Evolutionary conservation across 2,888 invertebrate species (phyloP).

Genomic region (Cosmia trapezina): DNA sequence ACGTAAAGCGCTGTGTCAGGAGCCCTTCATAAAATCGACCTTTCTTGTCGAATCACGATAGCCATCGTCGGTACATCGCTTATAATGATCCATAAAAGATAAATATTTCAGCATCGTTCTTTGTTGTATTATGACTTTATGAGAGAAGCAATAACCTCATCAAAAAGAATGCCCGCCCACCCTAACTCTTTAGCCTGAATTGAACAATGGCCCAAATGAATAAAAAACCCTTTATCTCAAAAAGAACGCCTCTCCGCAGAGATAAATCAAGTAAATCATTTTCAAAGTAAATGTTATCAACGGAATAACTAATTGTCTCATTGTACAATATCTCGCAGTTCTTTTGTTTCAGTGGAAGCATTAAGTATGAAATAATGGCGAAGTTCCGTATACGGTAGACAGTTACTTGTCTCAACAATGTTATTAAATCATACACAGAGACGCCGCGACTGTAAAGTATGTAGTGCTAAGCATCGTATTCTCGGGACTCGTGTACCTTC

Average conservation of each 20-base stretch:
- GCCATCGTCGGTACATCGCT: slow-evolving; percentile 67
- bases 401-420: slow-evolving; percentile 69
- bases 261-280: slow-evolving; percentile 61
- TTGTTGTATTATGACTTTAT: slow-evolving; percentile 42
- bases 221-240: slow-evolving; percentile 52
- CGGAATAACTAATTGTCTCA: slow-evolving; percentile 55
- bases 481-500: slow-evolving; percentile 35
- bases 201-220: slow-evolving; percentile 54
- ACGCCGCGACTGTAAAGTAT: slow-evolving; percentile 63
- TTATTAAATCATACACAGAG: slow-evolving; percentile 72
- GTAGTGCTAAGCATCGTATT: slow-evolving; percentile 57
- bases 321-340: slow-evolving; percentile 54
- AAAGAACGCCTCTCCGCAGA: slow-evolving; percentile 37
- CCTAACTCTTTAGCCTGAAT: slow-evolving; percentile 51
- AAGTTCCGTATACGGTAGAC: slow-evolving; percentile 66
- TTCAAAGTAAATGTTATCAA: slow-evolving; percentile 53
- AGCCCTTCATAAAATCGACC: slow-evolving; percentile 75
- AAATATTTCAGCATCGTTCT: slow-evolving; percentile 57
- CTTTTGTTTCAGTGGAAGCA: slow-evolving; percentile 64
- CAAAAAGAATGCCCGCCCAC: slow-evolving; percentile 26
- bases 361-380: slow-evolving; percentile 70
- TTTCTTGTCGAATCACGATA: slow-evolving; percentile 78
- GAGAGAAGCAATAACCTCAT: slow-evolving; percentile 42
- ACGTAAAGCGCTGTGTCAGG: slow-evolving; percentile 81
- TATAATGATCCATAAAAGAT: slow-evolving; percentile 69